phyloP scores from a whole-genome alignment of 2,113 vertebrate genomes.

The Saccopteryx leptura region DNA sequence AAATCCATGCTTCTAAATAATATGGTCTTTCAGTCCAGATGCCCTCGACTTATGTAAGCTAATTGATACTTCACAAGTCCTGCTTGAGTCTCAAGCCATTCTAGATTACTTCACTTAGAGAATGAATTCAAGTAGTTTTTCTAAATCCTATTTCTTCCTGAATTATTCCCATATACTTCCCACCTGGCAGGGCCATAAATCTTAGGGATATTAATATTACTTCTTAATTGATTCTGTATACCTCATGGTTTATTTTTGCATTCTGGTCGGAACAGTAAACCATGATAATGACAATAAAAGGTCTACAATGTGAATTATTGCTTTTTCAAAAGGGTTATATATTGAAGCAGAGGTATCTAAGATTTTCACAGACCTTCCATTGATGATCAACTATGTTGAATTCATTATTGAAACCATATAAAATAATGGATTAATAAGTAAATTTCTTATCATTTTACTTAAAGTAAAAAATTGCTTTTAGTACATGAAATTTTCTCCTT shows the following conservation, averaged over 20 bases:
- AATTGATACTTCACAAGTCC: background rate
- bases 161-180: constrained; percentile 3
- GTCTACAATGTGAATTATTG: background rate
- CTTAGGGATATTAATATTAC: background rate
- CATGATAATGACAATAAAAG: background rate
- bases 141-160: background rate
- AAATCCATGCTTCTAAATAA: background rate
- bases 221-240: constrained; percentile 16
- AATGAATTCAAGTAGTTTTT: background rate
- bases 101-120: background rate
- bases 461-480: background rate
- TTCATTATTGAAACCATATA: background rate
- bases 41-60: background rate
- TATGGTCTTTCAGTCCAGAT: background rate
- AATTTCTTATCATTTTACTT: background rate
- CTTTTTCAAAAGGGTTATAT: background rate
- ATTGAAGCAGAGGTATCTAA: background rate
- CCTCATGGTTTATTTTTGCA: background rate
- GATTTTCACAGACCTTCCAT: background rate
- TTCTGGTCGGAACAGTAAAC: background rate
- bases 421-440: background rate
- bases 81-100: background rate
- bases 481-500: background rate
- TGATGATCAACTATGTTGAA: background rate
- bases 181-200: background rate